Base-by-base conservation (phyloP, 2,113 vertebrate species). In the Atherinomorus stipes region DNA sequence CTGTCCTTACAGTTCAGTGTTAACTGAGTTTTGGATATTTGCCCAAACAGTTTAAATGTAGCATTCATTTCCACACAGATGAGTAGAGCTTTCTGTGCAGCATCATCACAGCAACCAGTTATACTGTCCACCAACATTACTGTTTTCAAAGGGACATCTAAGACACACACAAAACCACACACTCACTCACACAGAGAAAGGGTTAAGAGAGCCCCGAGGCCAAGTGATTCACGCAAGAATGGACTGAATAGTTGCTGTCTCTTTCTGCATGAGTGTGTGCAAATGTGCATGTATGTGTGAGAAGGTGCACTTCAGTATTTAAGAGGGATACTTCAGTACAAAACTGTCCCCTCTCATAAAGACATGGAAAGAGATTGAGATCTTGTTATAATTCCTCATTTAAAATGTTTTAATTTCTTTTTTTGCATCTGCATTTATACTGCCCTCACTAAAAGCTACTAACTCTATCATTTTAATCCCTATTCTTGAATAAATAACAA, bases 161-260 rank as follows among this genome's bases (percentile, higher is more conserved):
- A 80, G 71, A 81, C 40, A 58, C 74, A 75, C 21, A 56, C 54
- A 34, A 56, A 76, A 42, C 10, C 81, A 74, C 83, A 63, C 80
- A 76, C 45, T 22, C 53, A 59, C 66, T 42, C 74, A 70, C 69
- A 78, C 26, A 86, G 79, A 86, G 80, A 89, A 80, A 88, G 90
- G 91, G 90, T 91, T 91, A 91, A 93, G 83, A 93, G 89, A 90
- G 88, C 91, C 91, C 91, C 28, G 79, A 90, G 92, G 92, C 91
- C 89, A 89, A 90, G 87, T 88, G 86, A 88, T 93, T 92, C 89
- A 84, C 90, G 80, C 87, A 89, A 89, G 89, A 89, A 91, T 89
- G 77, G 87, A 53, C 80, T 89, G 86, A 90, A 84, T 79, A 71
- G 68, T 88, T 78, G 68, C 90, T 81, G 85, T 84, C 75, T 91